Evolutionary conservation across 2,113 vertebrate genomes (phyloP).

Genomic region (Odontesthes bonariensis): DNA sequence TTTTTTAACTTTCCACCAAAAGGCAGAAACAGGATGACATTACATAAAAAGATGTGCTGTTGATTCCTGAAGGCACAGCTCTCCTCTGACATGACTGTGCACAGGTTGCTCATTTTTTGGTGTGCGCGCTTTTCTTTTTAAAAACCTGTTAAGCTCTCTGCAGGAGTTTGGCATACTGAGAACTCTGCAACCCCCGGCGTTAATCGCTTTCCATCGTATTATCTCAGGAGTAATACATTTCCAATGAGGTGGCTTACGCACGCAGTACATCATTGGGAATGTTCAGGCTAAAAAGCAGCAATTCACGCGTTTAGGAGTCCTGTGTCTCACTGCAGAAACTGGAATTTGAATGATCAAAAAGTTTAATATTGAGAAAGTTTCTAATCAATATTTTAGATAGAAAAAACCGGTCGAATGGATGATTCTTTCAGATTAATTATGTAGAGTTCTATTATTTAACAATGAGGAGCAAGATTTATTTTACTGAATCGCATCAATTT

Average conservation of each 20-base stretch:
- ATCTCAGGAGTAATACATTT: no score
- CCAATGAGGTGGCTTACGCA: no score
- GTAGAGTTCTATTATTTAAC: background rate
- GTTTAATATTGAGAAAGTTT: background rate
- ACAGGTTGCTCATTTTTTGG: background rate
- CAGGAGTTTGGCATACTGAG: no score
- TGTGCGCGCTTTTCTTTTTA: background rate
- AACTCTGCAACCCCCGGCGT: no score
- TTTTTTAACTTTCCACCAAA: background rate
- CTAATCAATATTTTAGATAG: background rate
- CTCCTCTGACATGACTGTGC: background rate
- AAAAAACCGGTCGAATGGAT: background rate
- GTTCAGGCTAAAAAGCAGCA: no score
- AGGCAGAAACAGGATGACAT: conserved; percentile 8
- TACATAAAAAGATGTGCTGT: background rate
- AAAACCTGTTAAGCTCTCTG: background rate
- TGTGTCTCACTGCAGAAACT: no score
- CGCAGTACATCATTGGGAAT: no score
- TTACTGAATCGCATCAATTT: background rate
- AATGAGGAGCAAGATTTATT: background rate
- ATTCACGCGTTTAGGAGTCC: no score
- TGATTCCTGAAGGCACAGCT: conserved; percentile 2
- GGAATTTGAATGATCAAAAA: no score
- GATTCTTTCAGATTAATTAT: conserved; percentile 6
- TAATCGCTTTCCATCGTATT: no score